A percentile compares a stretch with the other conserved stretches of the same genome.
Conservation (phyloP, 2,797 vertebrate species). For the Benthosema pterotum region DNA sequence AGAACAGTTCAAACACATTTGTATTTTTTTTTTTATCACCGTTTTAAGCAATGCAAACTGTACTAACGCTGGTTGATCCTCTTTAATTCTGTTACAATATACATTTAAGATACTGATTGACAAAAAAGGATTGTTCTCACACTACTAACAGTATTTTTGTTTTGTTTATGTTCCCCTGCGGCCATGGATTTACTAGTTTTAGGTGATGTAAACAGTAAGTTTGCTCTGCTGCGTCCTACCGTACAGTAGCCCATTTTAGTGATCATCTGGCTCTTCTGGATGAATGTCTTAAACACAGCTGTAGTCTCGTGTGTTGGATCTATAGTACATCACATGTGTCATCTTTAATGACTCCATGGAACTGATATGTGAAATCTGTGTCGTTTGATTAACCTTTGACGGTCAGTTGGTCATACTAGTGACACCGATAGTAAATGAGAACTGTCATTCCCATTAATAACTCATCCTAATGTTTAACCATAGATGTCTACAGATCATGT, state of each 20-base stretch:
- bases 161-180: constrained; percentile 63
- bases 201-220: constrained; percentile 83
- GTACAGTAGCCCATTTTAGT: constrained; percentile 44
- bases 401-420: background rate
- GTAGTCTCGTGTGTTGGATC: constrained; percentile 45
- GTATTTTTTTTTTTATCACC: background rate
- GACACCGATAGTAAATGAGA: background rate
- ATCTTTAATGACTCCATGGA: constrained; percentile 42
- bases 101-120: too few species aligned
- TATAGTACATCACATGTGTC: constrained; percentile 33
- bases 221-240: constrained; percentile 46
- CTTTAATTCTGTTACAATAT: constrained; percentile 18
- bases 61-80: constrained; percentile 18
- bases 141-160: constrained; percentile 58
- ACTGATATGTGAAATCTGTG: constrained; percentile 4
- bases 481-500: background rate
- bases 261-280: constrained; percentile 19
- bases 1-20: constrained; percentile 51
- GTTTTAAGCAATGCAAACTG: constrained; percentile 16
- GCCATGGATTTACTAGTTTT: constrained; percentile 78
- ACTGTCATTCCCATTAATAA: constrained; percentile 18
- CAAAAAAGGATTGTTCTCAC: constrained; percentile 39
- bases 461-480: constrained; percentile 1
- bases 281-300: constrained; percentile 29
- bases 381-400: constrained; percentile 18